Evolutionary conservation across 2,113 vertebrate species (phyloP).

Genomic region (Pimephales promelas): DNA sequence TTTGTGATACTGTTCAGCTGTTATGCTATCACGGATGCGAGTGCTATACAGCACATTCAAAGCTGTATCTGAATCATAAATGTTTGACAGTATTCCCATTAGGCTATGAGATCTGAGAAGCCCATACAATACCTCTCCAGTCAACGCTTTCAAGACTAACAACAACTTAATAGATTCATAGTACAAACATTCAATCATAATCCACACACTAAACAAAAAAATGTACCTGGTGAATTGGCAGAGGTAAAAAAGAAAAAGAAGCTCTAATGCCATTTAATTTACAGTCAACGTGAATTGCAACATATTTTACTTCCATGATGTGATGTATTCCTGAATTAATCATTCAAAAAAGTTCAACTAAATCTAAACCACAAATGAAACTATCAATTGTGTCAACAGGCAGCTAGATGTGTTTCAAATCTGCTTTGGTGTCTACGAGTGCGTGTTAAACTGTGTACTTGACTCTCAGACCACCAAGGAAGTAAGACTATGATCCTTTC

Average conservation of each 20-base stretch:
- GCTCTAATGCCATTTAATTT: not conserved
- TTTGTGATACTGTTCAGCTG: not conserved
- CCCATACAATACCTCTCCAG: not conserved
- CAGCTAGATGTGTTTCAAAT: not conserved
- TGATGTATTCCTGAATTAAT: not conserved
- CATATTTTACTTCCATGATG: not conserved
- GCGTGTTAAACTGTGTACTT: not conserved
- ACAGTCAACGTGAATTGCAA: not conserved
- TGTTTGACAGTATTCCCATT: not conserved
- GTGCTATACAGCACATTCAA: not conserved
- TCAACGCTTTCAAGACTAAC: not conserved
- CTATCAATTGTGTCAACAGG: not conserved
- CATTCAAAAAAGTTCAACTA: no score
- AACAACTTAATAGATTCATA: not conserved
- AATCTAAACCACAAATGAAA: no score
- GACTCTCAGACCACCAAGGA: constrained; percentile 1
- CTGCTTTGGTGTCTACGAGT: not conserved
- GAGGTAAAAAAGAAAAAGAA: not conserved
- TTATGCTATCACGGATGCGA: not conserved
- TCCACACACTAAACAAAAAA: not conserved
- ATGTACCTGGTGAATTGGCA: not conserved
- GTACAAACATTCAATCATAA: not conserved
- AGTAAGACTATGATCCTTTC: constrained; percentile 13
- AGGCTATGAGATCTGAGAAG: not conserved
- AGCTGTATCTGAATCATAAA: constrained; percentile 27